phyloP scores from a whole-genome alignment of 53 echinoderm and acorn worm genomes.

The Luidia sarsii region DNA sequence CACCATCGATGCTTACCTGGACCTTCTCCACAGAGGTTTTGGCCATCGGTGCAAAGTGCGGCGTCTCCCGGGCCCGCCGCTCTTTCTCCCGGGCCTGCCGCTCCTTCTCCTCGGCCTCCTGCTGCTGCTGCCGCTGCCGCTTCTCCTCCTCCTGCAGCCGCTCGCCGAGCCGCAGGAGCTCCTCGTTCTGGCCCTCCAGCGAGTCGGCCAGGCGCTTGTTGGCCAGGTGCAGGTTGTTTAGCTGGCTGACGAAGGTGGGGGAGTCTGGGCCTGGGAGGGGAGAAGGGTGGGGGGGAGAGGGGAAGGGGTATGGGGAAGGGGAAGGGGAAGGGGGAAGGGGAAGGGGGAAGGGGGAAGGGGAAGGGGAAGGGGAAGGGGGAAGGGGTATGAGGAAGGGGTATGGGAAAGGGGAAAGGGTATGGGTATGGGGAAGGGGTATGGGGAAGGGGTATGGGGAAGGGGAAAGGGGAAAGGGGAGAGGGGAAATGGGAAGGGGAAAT shows the following conservation, averaged over 20 bases:
- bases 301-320: no score
- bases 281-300: no score
- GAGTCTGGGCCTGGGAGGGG: slow-evolving; percentile 64
- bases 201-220: slow-evolving; percentile 76
- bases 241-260: slow-evolving; percentile 65
- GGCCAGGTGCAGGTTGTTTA: slow-evolving; percentile 54
- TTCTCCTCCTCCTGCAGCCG: slow-evolving; percentile 65
- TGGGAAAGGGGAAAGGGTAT: no score
- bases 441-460: no score
- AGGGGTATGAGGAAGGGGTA: no score
- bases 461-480: no score
- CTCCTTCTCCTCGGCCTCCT: slow-evolving; percentile 35
- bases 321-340: no score
- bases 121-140: slow-evolving; percentile 23
- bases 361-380: no score
- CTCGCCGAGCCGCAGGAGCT: slow-evolving; percentile 79
- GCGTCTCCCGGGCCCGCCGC: slow-evolving; percentile 45
- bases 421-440: no score
- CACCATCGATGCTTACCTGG: no score
- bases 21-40: slow-evolving; percentile 37
- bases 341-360: no score
- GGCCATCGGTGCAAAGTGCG: slow-evolving; percentile 27
- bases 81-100: slow-evolving; percentile 53
- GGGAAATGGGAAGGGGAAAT: no score
- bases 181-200: slow-evolving; percentile 79